phyloP scores from a whole-genome alignment of 2,888 invertebrate genomes.

The Aphrophora alni region DNA sequence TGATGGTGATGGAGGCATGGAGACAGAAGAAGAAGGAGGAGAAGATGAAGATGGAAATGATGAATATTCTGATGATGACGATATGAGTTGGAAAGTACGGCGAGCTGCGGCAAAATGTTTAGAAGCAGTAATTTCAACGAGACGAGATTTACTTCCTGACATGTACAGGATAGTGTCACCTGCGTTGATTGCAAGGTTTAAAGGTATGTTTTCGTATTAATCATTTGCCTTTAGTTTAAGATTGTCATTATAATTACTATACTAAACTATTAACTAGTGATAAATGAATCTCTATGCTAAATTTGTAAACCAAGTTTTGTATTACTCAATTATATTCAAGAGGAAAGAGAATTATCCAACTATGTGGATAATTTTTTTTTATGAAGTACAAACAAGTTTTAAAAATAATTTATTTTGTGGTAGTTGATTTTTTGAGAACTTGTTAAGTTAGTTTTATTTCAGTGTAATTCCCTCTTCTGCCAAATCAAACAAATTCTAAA shows the following conservation, averaged over 20 bases:
- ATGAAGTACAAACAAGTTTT: too few relatives aligned
- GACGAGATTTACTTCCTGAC: slow-evolving; percentile 88
- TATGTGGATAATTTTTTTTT: too few relatives aligned
- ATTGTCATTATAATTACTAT: neutral
- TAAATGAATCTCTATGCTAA: too few relatives aligned
- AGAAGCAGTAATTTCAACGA: slow-evolving; percentile 91
- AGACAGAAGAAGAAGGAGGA: slow-evolving; percentile 70
- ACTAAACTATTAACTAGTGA: neutral
- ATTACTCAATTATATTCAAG: too few relatives aligned
- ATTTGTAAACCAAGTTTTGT: too few relatives aligned
- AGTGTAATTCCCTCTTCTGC: too few relatives aligned
- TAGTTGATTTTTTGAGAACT: too few relatives aligned
- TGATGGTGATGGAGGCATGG: slow-evolving; percentile 71
- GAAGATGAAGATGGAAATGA: slow-evolving; percentile 81
- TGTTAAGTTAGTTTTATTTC: too few relatives aligned
- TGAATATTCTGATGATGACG: slow-evolving; percentile 98
- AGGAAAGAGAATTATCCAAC: too few relatives aligned
- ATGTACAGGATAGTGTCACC: slow-evolving; percentile 91
- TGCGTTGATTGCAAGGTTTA: slow-evolving; percentile 89
- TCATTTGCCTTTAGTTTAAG: neutral
- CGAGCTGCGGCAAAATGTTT: slow-evolving; percentile 97
- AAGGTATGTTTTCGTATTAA: slow-evolving; percentile 64
- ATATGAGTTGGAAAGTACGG: slow-evolving; percentile 98
- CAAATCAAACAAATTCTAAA: too few relatives aligned
- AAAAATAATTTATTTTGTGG: too few relatives aligned